Evolutionary conservation across 2,113 vertebrate species (phyloP).

Genomic region (Siniperca chuatsi): DNA sequence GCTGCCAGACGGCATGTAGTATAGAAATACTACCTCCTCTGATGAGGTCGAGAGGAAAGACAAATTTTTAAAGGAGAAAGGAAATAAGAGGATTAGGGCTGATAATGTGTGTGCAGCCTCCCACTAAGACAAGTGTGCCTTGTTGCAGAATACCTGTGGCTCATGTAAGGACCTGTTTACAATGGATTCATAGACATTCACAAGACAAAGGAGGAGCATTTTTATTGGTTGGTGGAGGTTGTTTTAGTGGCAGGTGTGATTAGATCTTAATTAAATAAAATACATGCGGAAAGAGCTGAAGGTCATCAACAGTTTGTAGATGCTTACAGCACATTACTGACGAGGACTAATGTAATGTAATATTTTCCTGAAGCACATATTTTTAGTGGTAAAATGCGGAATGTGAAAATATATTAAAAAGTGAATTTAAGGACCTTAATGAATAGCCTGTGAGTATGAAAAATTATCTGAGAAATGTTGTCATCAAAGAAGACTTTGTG

Average conservation of each 20-base stretch:
- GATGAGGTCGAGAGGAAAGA: slow-evolving; percentile 74
- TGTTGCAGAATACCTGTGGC: slow-evolving; percentile 72
- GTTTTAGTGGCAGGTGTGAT: slow-evolving; percentile 23
- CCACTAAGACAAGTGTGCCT: slow-evolving; percentile 60
- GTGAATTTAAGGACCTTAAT: slow-evolving; percentile 38
- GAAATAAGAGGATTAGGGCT: slow-evolving; percentile 78
- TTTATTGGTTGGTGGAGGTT: slow-evolving; percentile 30
- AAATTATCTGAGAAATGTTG: slow-evolving; percentile 39
- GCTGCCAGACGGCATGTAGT: slow-evolving; percentile 61
- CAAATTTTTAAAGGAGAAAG: slow-evolving; percentile 62
- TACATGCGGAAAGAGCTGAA: neutral
- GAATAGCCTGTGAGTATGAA: slow-evolving; percentile 23
- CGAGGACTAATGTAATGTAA: neutral
- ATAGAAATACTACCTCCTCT: slow-evolving; percentile 66
- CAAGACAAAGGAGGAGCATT: slow-evolving; percentile 52
- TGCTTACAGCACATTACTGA: neutral
- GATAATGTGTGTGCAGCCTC: slow-evolving; percentile 70
- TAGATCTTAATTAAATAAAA: slow-evolving; percentile 12
- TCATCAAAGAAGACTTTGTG: slow-evolving; percentile 39
- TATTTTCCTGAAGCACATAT: slow-evolving; percentile 8
- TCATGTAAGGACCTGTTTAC: slow-evolving; percentile 54
- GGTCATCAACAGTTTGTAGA: neutral
- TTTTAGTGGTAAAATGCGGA: slow-evolving; percentile 6
- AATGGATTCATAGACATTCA: slow-evolving; percentile 53
- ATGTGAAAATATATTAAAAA: slow-evolving; percentile 35